Base-by-base conservation (phyloP, 2,113 vertebrate genomes). In the Oxyruncus cristatus region DNA sequence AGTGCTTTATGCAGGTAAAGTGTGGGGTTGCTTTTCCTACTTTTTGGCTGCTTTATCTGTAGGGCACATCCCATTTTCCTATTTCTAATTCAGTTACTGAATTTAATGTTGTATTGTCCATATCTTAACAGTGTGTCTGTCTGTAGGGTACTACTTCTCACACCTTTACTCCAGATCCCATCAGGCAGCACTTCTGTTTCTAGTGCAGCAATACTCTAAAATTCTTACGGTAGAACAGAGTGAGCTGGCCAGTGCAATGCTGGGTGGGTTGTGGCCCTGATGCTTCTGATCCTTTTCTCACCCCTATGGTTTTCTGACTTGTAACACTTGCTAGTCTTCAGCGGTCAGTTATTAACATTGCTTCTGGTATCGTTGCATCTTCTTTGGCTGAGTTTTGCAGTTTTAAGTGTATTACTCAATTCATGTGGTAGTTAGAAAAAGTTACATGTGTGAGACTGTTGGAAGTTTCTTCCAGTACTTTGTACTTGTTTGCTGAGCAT, bases 1-100 rank as follows among this genome's bases (percentile, higher is more conserved):
- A 96, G 94, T 96, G 96, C 95, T 96, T 94, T 95, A 92, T 89
- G 94, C 95, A 97, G 95, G 95, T 96, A 96, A 94, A 95, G 96
- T 96, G 92, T 96, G 95, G 95, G 82, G 88, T 96, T 97, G 95
- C 92, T 94, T 96, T 95, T 96, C 94, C 85, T 97, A 92, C 88
- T 93, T 93, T 90, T 74, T 90, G 75, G 71, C 85, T 97, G 87
- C 93, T 94, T 92, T 96, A 63, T 96, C 90, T 90, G 50, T 94
- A 96, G 93, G 90, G 88, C 78, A 83, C 88, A 76, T 95, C 90
- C 47, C 78, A 35, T 88, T 96, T 95, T 95, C 80, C 33, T 79
- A 23, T 89, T 88, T 92, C 56, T 86, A 67, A 95, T 92, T 77
- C 62, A 91, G 78, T 65, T 92, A 35, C 41, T 78, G 71, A 90